A percentile compares a stretch with the other conserved stretches of the same genome.
Conservation (phyloP, 2,113 vertebrate species). For the Nettapus auritus region DNA sequence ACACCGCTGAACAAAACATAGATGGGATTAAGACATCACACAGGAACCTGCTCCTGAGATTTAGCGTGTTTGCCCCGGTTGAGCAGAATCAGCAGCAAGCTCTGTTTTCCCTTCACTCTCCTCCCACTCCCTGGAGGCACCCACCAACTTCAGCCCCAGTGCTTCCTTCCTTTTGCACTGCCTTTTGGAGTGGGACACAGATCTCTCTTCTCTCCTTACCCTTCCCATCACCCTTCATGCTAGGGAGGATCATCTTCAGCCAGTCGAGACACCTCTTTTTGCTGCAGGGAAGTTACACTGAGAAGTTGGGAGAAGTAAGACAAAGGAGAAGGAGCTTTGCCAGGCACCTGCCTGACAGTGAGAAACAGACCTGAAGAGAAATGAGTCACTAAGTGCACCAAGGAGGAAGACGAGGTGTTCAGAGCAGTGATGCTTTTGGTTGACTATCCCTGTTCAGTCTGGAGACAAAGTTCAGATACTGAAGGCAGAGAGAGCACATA, state of each 20-base stretch:
- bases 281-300: rapidly evolving
- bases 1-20: neutral
- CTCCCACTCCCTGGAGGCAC: neutral
- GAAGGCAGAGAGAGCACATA: neutral
- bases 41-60: neutral
- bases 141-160: rapidly evolving
- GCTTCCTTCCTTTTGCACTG: neutral
- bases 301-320: neutral
- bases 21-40: neutral
- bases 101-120: rapidly evolving
- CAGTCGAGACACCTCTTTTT: neutral
- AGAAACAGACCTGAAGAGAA: neutral
- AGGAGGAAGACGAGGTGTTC: neutral
- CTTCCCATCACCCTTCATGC: neutral
- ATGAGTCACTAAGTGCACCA: neutral
- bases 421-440: neutral
- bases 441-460: neutral
- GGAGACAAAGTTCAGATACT: neutral
- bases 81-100: neutral
- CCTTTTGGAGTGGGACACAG: neutral
- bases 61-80: rapidly evolving
- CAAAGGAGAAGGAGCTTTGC: neutral
- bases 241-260: neutral
- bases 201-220: neutral
- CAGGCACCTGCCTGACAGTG: neutral